Percentiles rank a stretch among this genome's conserved stretches.
Conservation (phyloP, 2,113 vertebrate genomes). For the Monarcha castaneiventris region DNA sequence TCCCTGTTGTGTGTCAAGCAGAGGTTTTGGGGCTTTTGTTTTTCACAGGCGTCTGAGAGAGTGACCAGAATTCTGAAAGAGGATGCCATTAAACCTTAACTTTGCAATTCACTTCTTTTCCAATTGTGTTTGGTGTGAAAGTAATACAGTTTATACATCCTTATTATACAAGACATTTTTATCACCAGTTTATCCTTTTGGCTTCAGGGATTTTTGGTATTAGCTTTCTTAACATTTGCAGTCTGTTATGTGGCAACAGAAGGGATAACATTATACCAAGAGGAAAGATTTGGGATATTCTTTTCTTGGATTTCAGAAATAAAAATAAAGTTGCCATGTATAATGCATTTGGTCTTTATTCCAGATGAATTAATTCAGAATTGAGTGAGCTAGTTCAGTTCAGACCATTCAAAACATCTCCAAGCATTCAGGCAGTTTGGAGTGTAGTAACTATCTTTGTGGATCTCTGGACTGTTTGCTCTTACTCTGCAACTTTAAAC, state of each 20-base stretch:
- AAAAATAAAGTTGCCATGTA: neutral
- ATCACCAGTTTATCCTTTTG: neutral
- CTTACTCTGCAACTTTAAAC: neutral
- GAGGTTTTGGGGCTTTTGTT: neutral
- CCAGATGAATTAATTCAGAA: neutral
- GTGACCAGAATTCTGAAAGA: slow-evolving; percentile 19
- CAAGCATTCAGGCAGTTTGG: neutral
- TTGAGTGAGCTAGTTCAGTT: neutral
- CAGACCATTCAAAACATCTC: neutral
- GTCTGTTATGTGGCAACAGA: neutral
- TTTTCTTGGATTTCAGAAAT: neutral
- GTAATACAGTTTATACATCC: slow-evolving; percentile 16
- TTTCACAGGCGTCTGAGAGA: neutral
- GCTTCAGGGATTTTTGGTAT: slow-evolving; percentile 20
- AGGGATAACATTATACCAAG: neutral
- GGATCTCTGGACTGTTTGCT: neutral
- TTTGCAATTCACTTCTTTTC: slow-evolving; percentile 55
- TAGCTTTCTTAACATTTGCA: neutral
- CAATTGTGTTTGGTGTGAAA: slow-evolving; percentile 3
- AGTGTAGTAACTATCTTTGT: rapidly evolving
- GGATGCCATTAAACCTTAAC: slow-evolving; percentile 32
- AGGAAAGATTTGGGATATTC: neutral
- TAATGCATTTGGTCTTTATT: neutral
- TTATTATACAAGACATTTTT: slow-evolving; percentile 7
- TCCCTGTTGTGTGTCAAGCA: neutral